Base-by-base conservation (phyloP, 2,113 vertebrate species). In the Anser cygnoides region DNA sequence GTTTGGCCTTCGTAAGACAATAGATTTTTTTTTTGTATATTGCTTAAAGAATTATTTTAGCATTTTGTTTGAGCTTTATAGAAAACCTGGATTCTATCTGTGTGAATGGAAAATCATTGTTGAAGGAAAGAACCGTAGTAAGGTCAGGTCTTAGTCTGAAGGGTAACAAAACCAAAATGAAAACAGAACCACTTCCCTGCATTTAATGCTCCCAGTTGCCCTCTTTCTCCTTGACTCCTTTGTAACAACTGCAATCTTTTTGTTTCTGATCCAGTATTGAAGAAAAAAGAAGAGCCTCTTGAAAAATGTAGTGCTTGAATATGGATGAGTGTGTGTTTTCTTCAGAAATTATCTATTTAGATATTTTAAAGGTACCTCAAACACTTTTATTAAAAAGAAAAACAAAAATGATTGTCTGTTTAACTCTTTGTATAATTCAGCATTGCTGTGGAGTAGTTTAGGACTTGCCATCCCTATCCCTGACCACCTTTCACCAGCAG, bases 201-300 rank as follows among this genome's bases (percentile, higher is more conserved):
- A 95, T 96, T 92, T 75, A 97, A 90, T 33, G 17, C 52, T 85
- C 93, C 29, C 46, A 71, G 20, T 89, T 89, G 70, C 79, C 73
- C 58, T 72, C 75, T 71, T 97, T 96, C 78, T 92, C 76, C 91
- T 96, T 96, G 86, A 96, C 44, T 91, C 55, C 43, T 66, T 75
- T 78, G 46, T 90, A 93, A 95, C 75, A 55, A 28, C 23, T 19
- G 5, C 35, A 89, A 37, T 85, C 54, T 84, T 94, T 96, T 94
- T 63, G 52, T 90, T 52, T 93, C 68, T 89, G 57, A 67, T 74
- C 23, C 35, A 78, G 25, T 19, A 67, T 4, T 0, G 3, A 83
- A 70, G 49, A 67, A 93, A 93, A 73, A 94, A 74, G 46, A 90
- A 92, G 95, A 84, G 43, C 54, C 11, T 87, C 41, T 86, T 93